Percentiles rank a stretch among this genome's conserved stretches.
phyloP scores from a whole-genome alignment of 1,140 invertebrate species.

The Halictus rubicundus region DNA sequence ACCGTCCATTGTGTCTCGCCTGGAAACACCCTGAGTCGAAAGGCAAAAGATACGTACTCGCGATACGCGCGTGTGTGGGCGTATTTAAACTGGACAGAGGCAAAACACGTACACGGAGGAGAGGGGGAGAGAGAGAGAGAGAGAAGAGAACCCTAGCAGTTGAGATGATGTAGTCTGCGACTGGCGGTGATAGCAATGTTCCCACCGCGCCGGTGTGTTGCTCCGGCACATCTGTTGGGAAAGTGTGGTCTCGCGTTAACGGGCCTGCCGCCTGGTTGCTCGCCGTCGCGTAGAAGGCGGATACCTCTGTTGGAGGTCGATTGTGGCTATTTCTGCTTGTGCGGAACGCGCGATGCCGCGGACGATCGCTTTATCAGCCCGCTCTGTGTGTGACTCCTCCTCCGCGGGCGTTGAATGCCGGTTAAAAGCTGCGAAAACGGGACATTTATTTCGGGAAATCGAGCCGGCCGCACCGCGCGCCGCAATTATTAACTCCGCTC shows the following conservation, averaged over 20 bases:
- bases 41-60: constrained; percentile 6
- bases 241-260: neutral
- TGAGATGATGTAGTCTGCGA: constrained; percentile 12
- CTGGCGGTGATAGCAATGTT: neutral
- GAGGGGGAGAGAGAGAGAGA: neutral
- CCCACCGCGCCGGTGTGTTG: neutral
- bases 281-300: neutral
- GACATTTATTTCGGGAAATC: constrained; percentile 46
- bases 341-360: constrained; percentile 13
- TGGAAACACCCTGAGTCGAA: too few relatives aligned
- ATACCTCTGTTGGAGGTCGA: neutral
- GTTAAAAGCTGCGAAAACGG: constrained; percentile 34
- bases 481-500: constrained; percentile 28
- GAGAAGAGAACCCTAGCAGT: neutral
- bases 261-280: neutral
- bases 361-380: constrained; percentile 41
- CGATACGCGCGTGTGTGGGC: constrained; percentile 12
- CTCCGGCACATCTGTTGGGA: neutral
- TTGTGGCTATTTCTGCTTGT: constrained; percentile 37
- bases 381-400: neutral
- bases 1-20: too few relatives aligned
- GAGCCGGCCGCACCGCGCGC: neutral
- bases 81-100: constrained; percentile 26
- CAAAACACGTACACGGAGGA: too few relatives aligned
- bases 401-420: neutral